Base-by-base conservation (phyloP, 2,888 invertebrate genomes). In the Bugula neritina region DNA sequence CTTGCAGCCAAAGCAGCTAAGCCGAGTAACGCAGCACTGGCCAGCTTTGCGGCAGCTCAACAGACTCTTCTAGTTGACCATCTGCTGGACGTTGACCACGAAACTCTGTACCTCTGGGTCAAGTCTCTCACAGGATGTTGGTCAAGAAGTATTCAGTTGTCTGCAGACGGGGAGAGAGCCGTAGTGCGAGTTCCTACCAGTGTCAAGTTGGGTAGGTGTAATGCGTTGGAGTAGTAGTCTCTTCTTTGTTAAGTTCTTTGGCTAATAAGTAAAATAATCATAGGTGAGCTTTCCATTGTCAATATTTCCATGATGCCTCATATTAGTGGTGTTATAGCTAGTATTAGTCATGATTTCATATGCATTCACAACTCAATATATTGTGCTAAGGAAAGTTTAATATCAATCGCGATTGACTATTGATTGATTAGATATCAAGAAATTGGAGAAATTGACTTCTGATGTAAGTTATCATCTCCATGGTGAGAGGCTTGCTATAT, bases 71-170 rank as follows among this genome's bases (percentile, higher is more conserved):
- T 57, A 5, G 57, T 57, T 5, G 21, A 21, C n/a, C 27, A 63
- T n/a, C 63, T 63, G 10, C 17, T 63, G 13, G 63, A 63, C 31
- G 63, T 63, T 2, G 63, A 63, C 63, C 63, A 63, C 27, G 31
- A 63, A n/a, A 63, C 31, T 17, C 13, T 63, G 31, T 63, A 63
- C 63, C 31, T 63, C 17, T 63, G 63, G 63, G 5, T 63, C 31
- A 25, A 63, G 31, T 25, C 29, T 29, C 29, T 63, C 5, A 21
- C 27, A 13, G 31, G 31, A 3, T 13, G 10, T n/a, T 63, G 29
- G 31, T 31, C 63, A 25, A 25, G 17, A 27, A 63, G 63, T 34
- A 31, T 63, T 3, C 63, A 63, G 63, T 17, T 63, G 5, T 63
- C 63, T 10, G 29, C 63, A 31, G 31, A 25, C 13, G 63, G 31